Base-by-base conservation (phyloP, 35 echinoderm and acorn worm genomes). In the Apostichopus japonicus region DNA sequence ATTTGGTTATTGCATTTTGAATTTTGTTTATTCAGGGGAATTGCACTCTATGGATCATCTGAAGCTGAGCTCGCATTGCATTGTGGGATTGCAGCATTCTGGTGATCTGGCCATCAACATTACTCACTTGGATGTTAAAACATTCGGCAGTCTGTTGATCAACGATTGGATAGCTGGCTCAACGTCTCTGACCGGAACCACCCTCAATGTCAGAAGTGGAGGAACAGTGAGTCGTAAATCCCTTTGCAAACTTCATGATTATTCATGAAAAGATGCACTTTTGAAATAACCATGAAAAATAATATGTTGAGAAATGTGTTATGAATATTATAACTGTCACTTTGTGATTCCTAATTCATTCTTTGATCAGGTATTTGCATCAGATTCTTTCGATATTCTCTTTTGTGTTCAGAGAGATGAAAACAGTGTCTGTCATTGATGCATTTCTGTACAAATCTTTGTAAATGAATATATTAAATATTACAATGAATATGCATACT, bases 141-240 rank as follows among this genome's bases (percentile, higher is more conserved):
- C 96, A 77, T 92, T 91, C 70, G 96, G 94, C 79, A 90, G 72
- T 76, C 56, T 97, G 81, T 86, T 93, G 58, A 95, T 98, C 84
- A 98, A 95, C 80, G 88, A 95, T 83, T 90, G 95, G 59, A 72
- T 87, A 21, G 65, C 93, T 79, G 96, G 94, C 27, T 84, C 88
- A 15, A 95, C 93, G 4, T 79, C 94, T 7, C 25, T 98, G 51
- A 91, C 65, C 17, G 96, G 96, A 55, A 93, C 92, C 23, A 93
- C 94, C 27, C 87, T 98, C 6, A 90, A 95, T 93, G 88, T 98
- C 8, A 84, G 93, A 15, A 98, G 96, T 94, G 96, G 96, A 15
- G 96, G 87, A 19, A 24, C 75, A 81, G 96, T 95, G 72, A 92
- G 96, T 93, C 33, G 33, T 4, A 81, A 81, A 8, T 52, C 8